Evolutionary conservation across 2,888 invertebrate species (phyloP).

Genomic region (Agriopis aurantiaria): DNA sequence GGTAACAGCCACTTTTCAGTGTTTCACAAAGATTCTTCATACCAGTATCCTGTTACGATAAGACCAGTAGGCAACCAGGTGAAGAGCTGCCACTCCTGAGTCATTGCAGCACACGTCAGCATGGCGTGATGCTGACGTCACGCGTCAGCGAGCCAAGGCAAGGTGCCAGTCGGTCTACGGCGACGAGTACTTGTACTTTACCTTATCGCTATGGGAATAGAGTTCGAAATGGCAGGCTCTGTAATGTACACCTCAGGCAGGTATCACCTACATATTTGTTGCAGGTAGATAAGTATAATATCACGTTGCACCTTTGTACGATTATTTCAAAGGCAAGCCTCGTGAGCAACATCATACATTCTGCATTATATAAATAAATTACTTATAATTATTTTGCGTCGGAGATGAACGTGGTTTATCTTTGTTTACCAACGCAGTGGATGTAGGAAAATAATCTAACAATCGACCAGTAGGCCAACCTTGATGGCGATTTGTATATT

Average conservation of each 20-base stretch:
- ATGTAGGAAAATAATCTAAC: too few relatives aligned
- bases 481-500: background rate
- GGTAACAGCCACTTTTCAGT: too few relatives aligned
- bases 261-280: background rate
- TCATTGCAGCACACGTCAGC: slow-evolving; percentile 6
- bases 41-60: slow-evolving; percentile 15
- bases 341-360: background rate
- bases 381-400: background rate
- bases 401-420: background rate
- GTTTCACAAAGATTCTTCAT: background rate
- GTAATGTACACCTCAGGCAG: slow-evolving; percentile 2
- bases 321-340: slow-evolving; percentile 8
- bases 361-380: too few relatives aligned
- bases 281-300: background rate
- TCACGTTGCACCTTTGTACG: slow-evolving; percentile 5
- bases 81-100: background rate
- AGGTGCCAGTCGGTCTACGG: slow-evolving; percentile 28
- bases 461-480: too few relatives aligned
- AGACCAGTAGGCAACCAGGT: background rate
- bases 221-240: background rate
- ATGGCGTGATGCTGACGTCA: slow-evolving; percentile 23
- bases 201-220: slow-evolving; percentile 18
- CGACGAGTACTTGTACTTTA: background rate
- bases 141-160: slow-evolving; percentile 4
- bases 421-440: too few relatives aligned